Evolutionary conservation across 2,888 invertebrate genomes (phyloP).

Genomic region (Opisthograptis luteolata): DNA sequence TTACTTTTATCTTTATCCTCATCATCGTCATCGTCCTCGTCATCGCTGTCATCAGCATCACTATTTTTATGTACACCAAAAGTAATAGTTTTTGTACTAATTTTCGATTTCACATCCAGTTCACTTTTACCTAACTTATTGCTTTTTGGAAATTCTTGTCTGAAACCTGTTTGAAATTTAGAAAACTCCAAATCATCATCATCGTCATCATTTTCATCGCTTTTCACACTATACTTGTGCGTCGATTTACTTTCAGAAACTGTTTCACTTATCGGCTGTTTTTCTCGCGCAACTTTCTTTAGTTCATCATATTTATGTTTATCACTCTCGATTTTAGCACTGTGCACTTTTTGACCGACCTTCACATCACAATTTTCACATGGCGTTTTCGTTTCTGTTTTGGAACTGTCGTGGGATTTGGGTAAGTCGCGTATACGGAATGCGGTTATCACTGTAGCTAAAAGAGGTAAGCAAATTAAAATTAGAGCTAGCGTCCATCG

Average conservation of each 20-base stretch:
- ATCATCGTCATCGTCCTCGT: conserved; percentile 34
- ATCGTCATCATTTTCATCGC: conserved; percentile 56
- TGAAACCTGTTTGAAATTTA: conserved; percentile 45
- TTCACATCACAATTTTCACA: conserved; percentile 77
- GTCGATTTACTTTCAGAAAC: conserved; percentile 45
- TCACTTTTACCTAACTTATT: conserved; percentile 33
- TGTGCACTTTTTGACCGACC: conserved; percentile 60
- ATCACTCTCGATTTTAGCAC: conserved; percentile 70
- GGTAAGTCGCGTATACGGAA: conserved; percentile 80
- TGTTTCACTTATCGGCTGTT: conserved; percentile 56
- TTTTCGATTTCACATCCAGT: conserved; percentile 9
- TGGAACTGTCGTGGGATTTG: conserved; percentile 51
- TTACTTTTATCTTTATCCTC: conserved; percentile 27
- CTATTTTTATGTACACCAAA: conserved; percentile 21
- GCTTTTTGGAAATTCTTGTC: conserved; percentile 40
- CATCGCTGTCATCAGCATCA: conserved; percentile 35
- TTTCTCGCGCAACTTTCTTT: conserved; percentile 61
- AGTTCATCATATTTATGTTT: conserved; percentile 60
- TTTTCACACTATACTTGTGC: conserved; percentile 50
- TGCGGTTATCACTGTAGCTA: conserved; percentile 81
- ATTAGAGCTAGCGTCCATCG: conserved; percentile 78
- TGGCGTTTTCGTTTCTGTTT: conserved; percentile 57
- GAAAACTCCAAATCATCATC: conserved; percentile 40
- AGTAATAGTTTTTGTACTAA: conserved; percentile 6
- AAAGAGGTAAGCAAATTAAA: conserved; percentile 75